phyloP scores from a whole-genome alignment of 2,888 invertebrate species.

The Drosophila niveifrons region DNA sequence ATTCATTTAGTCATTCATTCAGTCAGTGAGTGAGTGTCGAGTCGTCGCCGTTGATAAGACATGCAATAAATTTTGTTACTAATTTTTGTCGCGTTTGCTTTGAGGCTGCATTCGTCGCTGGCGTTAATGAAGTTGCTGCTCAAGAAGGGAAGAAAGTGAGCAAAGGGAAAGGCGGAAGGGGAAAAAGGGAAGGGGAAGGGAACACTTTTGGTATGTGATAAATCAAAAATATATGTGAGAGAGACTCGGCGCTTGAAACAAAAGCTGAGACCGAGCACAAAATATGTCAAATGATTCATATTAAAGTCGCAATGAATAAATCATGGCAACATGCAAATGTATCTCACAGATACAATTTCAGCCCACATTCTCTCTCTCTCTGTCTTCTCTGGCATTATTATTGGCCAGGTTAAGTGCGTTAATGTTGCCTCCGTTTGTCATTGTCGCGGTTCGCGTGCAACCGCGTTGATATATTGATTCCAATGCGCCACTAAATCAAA shows the following conservation, averaged over 20 bases:
- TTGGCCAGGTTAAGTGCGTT: conserved; percentile 65
- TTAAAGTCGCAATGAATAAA: conserved; percentile 71
- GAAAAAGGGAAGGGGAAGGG: neutral
- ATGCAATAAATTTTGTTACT: conserved; percentile 75
- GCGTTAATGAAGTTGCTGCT: conserved; percentile 35
- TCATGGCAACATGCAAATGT: conserved; percentile 57
- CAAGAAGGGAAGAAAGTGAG: neutral
- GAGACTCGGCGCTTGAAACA: conserved; percentile 61
- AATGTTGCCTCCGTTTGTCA: conserved; percentile 66
- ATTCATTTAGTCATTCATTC: conserved; percentile 16
- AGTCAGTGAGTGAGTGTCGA: neutral
- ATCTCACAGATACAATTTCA: conserved; percentile 49
- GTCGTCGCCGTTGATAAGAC: conserved; percentile 56
- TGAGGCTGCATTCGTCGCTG: conserved; percentile 35
- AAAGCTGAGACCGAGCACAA: conserved; percentile 44
- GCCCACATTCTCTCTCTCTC: conserved; percentile 18
- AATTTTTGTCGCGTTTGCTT: conserved; percentile 74
- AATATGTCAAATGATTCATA: conserved; percentile 78
- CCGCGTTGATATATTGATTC: conserved; percentile 74
- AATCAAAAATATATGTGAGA: conserved; percentile 58
- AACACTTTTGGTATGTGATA: conserved; percentile 39
- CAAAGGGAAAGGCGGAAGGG: neutral
- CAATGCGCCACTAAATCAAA: conserved; percentile 74
- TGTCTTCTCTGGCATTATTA: neutral
- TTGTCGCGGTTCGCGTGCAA: conserved; percentile 68